Percentiles rank a stretch among this genome's conserved stretches.
Evolutionary conservation across 2,113 vertebrate species (phyloP).

Genomic region (Sphyrna mokarran): DNA sequence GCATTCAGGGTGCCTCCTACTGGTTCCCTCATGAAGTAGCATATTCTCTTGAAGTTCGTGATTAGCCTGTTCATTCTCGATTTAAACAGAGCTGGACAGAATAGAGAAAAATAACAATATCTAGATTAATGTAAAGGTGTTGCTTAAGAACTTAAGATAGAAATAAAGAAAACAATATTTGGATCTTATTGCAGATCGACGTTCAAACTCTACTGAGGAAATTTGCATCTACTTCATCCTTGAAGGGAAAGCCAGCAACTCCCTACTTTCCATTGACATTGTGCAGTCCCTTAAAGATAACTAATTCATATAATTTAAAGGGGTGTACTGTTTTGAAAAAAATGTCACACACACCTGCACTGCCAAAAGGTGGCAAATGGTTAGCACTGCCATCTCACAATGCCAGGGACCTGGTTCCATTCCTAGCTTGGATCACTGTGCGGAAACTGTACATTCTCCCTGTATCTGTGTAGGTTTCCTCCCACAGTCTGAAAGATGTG

Average conservation of each 20-base stretch:
- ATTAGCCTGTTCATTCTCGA: not conserved
- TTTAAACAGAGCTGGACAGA: not conserved
- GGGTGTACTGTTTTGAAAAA: not conserved
- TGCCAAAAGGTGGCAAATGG: not conserved
- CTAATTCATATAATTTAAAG: not conserved
- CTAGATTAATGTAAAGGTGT: not conserved
- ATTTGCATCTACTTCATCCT: not conserved
- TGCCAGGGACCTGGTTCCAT: too few species aligned
- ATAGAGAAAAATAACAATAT: not conserved
- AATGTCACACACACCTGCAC: not conserved
- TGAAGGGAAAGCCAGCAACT: not conserved
- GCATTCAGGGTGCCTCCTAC: not conserved
- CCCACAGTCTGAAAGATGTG: too few species aligned
- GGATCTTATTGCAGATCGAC: not conserved
- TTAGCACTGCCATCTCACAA: too few species aligned
- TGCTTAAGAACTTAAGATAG: slow-evolving; percentile 5
- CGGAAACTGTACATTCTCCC: too few species aligned
- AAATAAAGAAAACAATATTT: slow-evolving; percentile 1
- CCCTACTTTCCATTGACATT: not conserved
- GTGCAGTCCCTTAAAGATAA: too few species aligned
- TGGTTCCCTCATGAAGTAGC: not conserved
- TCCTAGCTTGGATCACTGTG: too few species aligned
- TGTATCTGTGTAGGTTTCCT: too few species aligned
- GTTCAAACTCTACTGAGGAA: not conserved
- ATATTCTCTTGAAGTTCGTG: not conserved